Conservation (phyloP, 2,113 vertebrate genomes). For the Azemiops feae region DNA sequence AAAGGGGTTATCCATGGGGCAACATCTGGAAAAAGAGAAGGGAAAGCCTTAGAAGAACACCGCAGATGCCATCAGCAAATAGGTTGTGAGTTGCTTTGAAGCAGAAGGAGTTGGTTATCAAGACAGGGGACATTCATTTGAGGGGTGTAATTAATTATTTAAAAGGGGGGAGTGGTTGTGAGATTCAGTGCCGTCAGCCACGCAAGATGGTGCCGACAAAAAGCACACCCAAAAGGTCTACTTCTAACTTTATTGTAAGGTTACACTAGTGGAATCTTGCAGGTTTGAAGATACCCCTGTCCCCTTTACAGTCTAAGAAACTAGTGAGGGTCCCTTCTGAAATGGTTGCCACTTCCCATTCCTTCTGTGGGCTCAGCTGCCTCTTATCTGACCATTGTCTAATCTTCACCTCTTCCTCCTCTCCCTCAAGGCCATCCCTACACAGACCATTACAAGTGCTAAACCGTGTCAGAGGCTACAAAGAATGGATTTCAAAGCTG, state of each 20-base stretch:
- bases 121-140: background rate
- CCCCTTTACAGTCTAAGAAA: background rate
- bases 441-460: background rate
- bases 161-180: background rate
- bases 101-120: background rate
- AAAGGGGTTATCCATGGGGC: constrained; percentile 47
- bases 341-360: background rate
- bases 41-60: background rate
- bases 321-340: background rate
- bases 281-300: too few relatives aligned
- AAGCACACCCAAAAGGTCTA: background rate
- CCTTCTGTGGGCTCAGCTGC: background rate
- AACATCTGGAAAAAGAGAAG: constrained; percentile 38
- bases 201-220: background rate
- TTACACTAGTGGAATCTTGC: background rate
- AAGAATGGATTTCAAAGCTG: background rate
- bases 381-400: background rate
- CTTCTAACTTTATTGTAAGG: too few relatives aligned
- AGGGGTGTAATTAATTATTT: background rate
- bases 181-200: background rate
- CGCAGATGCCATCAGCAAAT: background rate
- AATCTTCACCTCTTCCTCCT: background rate
- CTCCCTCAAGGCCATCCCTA: background rate
- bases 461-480: background rate
- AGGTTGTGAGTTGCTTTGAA: background rate